Base-by-base conservation (phyloP, 2,797 vertebrate genomes). In the Channallabes apus region DNA sequence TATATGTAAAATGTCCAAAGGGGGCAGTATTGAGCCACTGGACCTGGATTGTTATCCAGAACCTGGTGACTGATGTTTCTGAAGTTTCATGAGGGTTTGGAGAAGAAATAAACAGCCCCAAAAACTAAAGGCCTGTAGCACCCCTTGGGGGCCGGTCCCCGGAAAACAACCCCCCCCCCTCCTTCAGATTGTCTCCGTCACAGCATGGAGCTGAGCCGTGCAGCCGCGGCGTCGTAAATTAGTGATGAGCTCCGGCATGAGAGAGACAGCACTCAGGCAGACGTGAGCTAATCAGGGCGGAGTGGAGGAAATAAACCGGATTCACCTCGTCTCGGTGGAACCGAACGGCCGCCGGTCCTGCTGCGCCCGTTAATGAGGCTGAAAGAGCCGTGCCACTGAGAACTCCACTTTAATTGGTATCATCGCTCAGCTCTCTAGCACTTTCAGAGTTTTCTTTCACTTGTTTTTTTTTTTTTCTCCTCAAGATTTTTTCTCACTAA, bases 271-370 rank as follows among this genome's bases (percentile, higher is more conserved):
- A 84, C 89, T 80, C 90, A 90, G 92, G 90, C 59, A 91, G 93
- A 84, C 27, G 56, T 71, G 65, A 20, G 89, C 91, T 93, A 93
- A 94, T 94, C 93, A 93, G 87, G 83, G 89, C 82, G 88, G 76
- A 80, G 88, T 89, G 86, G 84, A 78, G 73, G 82, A 69, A 75
- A 82, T 87, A 90, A 89, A 80, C 84, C 88, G 88, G 90, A 91
- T 86, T 86, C 85, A 29, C 78, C 59, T 56, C 58, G 85, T 84
- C 82, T 71, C 54, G 32, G 58, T 86, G 84, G 38, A 67, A 72
- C 65, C 35, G 4, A 54, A 54, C 83, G 68, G 69, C 68, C 62
- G 72, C 61, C 9, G 78, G 59, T 80, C 77, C 77, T 64, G 27
- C 79, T 54, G 81, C 20, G 81, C 0, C 14, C 27, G 67, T 17